Base-by-base conservation (phyloP, 2,888 invertebrate genomes). In the Lochmaea crataegi region DNA sequence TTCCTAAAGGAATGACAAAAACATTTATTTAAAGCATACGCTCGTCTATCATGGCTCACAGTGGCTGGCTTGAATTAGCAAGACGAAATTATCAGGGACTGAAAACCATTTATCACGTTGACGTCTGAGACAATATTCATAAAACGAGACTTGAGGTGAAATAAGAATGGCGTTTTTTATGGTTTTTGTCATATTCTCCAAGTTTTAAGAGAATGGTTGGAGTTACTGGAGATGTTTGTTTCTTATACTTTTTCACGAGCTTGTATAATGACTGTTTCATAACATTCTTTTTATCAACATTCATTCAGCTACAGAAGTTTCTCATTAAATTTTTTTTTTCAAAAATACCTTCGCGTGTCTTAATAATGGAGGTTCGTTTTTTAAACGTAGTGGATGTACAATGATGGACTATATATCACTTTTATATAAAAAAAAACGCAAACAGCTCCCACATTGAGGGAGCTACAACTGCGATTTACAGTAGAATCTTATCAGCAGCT, bases 1-100 rank as follows among this genome's bases (percentile, higher is more conserved):
- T 71, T 73, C 65, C 63, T 65, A 56, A 48, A 71, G 68, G 68
- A 73, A 73, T 68, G 72, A 73, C 71, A 75, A 72, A 75, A 75
- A 72, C 75, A 65, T 75, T 71, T 71, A 74, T 72, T 61, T 71
- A 66, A 71, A 71, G 68, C 71, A 72, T 71, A 72, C 68, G 71
- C 68, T 74, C 71, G 72, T 68, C 69, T 71, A 74, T 72, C 71
- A 68, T 63, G 65, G 65, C 66, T 69, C 69, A 18, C 67, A 74
- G 64, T 56, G 71, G 26, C 51, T 60, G 65, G 71, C 51, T 65
- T 66, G 71, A 71, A 71, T 71, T 71, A 71, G 65, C 60, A 65
- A 71, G 71, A 71, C 60, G 65, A 71, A 71, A 71, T 70, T 70
- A 70, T 70, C 70, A 65, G 70, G 18, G 57, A 70, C 69, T 65